phyloP scores from a whole-genome alignment of 2,113 vertebrate genomes.

The Maccullochella peelii region DNA sequence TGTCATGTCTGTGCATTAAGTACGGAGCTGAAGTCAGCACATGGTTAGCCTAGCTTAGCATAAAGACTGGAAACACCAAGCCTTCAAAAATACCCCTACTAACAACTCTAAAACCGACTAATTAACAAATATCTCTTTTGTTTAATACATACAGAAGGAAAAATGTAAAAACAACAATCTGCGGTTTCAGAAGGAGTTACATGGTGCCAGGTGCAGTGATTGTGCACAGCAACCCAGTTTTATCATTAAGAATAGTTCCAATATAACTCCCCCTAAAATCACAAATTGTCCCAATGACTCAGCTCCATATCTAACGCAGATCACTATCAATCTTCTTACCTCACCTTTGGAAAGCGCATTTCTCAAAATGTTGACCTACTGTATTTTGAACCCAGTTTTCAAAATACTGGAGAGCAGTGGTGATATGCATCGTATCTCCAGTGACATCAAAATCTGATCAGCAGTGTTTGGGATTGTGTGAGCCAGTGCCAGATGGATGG shows the following conservation, averaged over 20 bases:
- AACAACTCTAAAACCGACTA: background rate
- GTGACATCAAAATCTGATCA: conserved; percentile 19
- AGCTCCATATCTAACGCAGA: background rate
- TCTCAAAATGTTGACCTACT: background rate
- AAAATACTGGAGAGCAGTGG: background rate
- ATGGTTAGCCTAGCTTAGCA: background rate
- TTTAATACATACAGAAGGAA: background rate
- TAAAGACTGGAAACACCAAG: background rate
- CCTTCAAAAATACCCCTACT: too few species aligned
- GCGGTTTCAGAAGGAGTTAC: background rate
- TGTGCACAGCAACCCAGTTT: too few species aligned
- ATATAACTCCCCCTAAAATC: too few species aligned
- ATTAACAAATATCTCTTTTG: background rate
- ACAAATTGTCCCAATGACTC: too few species aligned
- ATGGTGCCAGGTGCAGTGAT: too few species aligned
- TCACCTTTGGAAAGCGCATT: background rate
- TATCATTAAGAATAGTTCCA: too few species aligned
- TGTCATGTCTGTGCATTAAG: background rate
- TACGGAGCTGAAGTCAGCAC: background rate
- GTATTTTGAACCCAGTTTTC: background rate
- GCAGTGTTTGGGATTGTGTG: conserved; percentile 10
- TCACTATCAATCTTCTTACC: background rate
- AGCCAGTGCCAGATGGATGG: conserved; percentile 29
- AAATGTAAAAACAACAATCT: background rate
- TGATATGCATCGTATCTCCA: conserved; percentile 10